A percentile compares a stretch with the other conserved stretches of the same genome.
phyloP scores from a whole-genome alignment of 2,888 invertebrate species.

The Octodonta nipae region DNA sequence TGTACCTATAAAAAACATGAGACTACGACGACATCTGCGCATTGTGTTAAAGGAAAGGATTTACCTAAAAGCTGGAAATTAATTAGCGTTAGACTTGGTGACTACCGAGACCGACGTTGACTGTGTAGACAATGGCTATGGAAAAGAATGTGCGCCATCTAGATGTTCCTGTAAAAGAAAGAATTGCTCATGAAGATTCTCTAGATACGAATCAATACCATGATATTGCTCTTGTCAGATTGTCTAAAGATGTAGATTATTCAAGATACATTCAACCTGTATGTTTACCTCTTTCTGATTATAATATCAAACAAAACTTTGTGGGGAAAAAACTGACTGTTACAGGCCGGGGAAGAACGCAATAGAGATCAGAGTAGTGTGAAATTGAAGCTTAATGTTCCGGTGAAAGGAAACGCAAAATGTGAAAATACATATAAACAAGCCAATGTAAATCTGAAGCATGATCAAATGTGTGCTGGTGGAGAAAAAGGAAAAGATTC shows the following conservation, averaged over 20 bases:
- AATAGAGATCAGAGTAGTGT: conserved; percentile 37
- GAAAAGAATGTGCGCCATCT: conserved; percentile 42
- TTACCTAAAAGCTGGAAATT: conserved; percentile 49
- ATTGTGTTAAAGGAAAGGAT: conserved; percentile 55
- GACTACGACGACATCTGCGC: conserved; percentile 66
- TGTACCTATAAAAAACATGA: too few species aligned
- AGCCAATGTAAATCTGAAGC: conserved; percentile 35
- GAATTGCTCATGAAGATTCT: conserved; percentile 51
- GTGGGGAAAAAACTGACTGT: conserved; percentile 39
- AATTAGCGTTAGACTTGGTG: conserved; percentile 49
- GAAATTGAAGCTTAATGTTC: conserved; percentile 40
- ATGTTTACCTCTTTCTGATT: conserved; percentile 40
- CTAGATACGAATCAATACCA: conserved; percentile 45
- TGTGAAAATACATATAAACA: conserved; percentile 41
- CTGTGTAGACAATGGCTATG: conserved; percentile 36
- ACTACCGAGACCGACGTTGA: conserved; percentile 47
- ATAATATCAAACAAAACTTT: conserved; percentile 29
- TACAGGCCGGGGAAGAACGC: conserved; percentile 56
- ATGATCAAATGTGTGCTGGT: conserved; percentile 48
- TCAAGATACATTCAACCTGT: conserved; percentile 47
- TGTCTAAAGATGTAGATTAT: conserved; percentile 40
- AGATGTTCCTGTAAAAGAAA: conserved; percentile 47
- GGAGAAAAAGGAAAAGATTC: conserved; percentile 43
- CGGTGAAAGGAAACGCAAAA: conserved; percentile 34
- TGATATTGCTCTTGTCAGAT: conserved; percentile 60